Conservation (phyloP, 2,113 vertebrate species). For the Fregetta grallaria region DNA sequence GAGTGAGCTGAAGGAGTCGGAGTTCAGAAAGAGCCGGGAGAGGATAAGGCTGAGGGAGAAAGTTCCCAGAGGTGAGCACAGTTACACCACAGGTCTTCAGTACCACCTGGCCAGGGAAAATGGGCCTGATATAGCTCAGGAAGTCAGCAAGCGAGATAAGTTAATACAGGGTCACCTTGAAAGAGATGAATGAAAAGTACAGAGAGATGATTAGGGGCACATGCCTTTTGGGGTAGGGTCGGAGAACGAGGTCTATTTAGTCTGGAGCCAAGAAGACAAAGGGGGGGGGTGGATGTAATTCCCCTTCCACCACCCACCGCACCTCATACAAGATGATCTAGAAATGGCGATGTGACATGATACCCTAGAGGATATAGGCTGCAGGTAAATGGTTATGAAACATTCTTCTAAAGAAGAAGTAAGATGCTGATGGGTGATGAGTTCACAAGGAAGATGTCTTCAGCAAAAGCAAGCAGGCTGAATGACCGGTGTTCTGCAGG, state of each 20-base stretch:
- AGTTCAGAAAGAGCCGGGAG: fast-evolving
- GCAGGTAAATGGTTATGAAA: neutral
- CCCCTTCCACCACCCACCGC: neutral
- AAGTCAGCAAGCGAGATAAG: neutral
- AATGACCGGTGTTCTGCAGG: neutral
- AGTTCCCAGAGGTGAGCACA: neutral
- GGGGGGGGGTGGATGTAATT: neutral
- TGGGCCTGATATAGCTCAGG: neutral
- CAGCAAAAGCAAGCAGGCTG: neutral
- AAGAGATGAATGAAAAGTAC: neutral
- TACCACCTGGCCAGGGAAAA: neutral
- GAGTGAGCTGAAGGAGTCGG: neutral
- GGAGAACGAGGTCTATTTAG: neutral
- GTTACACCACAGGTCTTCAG: neutral
- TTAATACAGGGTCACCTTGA: neutral
- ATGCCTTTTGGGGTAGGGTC: neutral
- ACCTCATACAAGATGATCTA: neutral
- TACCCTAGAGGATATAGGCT: neutral
- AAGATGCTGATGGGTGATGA: neutral
- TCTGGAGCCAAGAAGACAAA: neutral
- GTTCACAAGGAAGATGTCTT: neutral
- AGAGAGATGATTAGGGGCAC: neutral
- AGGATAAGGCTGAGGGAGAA: neutral
- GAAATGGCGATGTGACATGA: fast-evolving
- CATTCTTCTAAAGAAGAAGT: neutral